These are phyloP conservation scores for Boulengeromyrus knoepffleri DNA, from an alignment of 2,113 vertebrate genomes.

Conservation along the genomic window DNA sequence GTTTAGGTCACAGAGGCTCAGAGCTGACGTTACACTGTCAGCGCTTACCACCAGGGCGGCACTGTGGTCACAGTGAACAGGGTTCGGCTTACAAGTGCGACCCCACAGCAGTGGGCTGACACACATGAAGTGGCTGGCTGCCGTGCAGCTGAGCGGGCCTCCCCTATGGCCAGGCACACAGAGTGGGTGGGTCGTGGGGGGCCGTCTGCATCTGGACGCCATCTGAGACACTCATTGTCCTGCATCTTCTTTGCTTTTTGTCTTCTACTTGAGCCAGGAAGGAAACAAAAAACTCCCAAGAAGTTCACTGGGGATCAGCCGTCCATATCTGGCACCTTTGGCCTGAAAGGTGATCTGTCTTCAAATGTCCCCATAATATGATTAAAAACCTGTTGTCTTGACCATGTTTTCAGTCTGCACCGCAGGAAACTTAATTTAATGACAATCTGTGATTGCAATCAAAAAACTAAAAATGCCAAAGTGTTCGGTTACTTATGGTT, in stretches of 20 bases:
- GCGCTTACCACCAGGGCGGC: neutral
- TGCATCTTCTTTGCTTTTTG: slow-evolving; percentile 27
- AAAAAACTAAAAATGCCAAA: neutral
- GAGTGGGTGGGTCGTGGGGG: neutral
- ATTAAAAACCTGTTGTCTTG: neutral
- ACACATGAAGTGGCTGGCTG: neutral
- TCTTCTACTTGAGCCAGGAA: slow-evolving; percentile 68
- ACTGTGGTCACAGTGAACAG: neutral
- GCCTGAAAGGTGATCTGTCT: slow-evolving; percentile 64
- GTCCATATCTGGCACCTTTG: slow-evolving; percentile 71
- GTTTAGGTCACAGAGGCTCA: neutral
- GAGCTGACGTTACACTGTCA: neutral
- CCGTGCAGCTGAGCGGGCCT: neutral
- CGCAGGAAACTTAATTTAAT: neutral
- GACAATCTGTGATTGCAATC: neutral
- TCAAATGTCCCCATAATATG: neutral
- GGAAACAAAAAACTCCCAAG: slow-evolving; percentile 80
- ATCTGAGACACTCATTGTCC: neutral
- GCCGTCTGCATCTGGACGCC: slow-evolving; percentile 40
- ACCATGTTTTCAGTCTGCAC: neutral
- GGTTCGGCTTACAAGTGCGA: neutral
- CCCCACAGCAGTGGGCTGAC: neutral
- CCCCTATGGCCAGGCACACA: neutral
- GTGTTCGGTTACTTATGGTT: neutral
- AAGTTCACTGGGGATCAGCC: slow-evolving; percentile 77